phyloP scores from a whole-genome alignment of 92 coral and sea anemone genomes.

The Actinernus sp. region DNA sequence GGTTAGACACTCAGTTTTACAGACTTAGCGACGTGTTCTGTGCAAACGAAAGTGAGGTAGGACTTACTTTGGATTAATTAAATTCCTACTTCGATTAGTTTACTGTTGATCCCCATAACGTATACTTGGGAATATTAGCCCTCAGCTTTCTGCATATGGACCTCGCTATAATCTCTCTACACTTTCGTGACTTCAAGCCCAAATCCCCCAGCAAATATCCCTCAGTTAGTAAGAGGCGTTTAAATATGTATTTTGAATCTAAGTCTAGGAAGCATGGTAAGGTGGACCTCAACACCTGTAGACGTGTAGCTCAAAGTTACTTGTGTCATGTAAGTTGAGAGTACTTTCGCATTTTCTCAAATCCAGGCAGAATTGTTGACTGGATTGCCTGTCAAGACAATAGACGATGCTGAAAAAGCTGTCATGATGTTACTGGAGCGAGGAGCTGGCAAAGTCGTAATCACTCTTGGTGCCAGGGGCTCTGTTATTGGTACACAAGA shows the following conservation, averaged over 20 bases:
- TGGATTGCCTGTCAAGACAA: conserved; percentile 83
- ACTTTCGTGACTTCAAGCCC: too few species aligned
- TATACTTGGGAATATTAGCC: too few species aligned
- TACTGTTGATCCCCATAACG: not conserved
- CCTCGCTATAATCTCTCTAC: too few species aligned
- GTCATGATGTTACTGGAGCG: conserved; percentile 90
- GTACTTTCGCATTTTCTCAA: too few species aligned
- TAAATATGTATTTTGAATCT: too few species aligned
- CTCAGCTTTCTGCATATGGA: too few species aligned
- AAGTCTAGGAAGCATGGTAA: too few species aligned
- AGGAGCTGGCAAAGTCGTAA: conserved; percentile 87
- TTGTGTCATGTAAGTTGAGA: too few species aligned
- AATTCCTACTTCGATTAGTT: not conserved
- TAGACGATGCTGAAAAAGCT: conserved; percentile 92
- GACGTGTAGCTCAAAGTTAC: too few species aligned
- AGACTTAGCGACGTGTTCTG: conserved; percentile 96
- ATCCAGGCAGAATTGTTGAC: conserved; percentile 91
- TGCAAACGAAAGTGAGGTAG: conserved; percentile 97
- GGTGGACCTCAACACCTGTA: too few species aligned
- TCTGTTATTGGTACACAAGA: conserved; percentile 93
- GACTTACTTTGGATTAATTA: not conserved
- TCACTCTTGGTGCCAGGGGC: conserved; percentile 92
- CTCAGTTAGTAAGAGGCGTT: too few species aligned
- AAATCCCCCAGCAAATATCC: too few species aligned
- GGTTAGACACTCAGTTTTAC: conserved; percentile 92